Conservation (phyloP, 2,113 vertebrate species). For the Trematocara zebra region DNA sequence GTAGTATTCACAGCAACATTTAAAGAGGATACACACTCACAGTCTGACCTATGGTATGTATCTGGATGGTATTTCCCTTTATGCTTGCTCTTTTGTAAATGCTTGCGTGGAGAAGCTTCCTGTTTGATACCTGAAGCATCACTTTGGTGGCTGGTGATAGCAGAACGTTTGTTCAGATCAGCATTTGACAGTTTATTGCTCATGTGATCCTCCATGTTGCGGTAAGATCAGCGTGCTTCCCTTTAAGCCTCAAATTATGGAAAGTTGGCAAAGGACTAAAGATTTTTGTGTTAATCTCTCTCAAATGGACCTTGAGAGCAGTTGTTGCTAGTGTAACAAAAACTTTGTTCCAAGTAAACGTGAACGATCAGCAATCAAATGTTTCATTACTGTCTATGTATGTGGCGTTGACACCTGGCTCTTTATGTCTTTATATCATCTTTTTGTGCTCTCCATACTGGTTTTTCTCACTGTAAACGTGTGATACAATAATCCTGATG, state of each 20-base stretch:
- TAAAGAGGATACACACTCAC: conserved; percentile 33
- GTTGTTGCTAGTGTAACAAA: background rate
- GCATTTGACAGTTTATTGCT: background rate
- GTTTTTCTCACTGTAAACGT: background rate
- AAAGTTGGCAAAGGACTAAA: background rate
- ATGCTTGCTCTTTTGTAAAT: background rate
- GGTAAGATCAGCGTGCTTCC: background rate
- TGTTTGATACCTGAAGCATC: conserved; percentile 2
- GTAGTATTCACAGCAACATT: background rate
- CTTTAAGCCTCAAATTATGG: background rate
- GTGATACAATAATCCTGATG: background rate
- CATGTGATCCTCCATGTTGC: background rate
- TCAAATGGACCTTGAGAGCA: background rate
- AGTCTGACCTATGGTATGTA: conserved; percentile 66
- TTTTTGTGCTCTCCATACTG: background rate
- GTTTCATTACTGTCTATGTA: background rate
- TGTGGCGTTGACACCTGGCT: background rate
- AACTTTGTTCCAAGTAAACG: background rate
- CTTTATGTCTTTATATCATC: background rate
- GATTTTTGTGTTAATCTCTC: background rate
- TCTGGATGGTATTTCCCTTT: background rate
- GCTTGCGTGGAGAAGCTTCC: conserved; percentile 30
- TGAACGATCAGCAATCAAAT: background rate
- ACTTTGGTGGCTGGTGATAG: background rate
- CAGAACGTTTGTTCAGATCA: background rate